Conservation (phyloP, 2,113 vertebrate species). For the Nycticebus coucang region DNA sequence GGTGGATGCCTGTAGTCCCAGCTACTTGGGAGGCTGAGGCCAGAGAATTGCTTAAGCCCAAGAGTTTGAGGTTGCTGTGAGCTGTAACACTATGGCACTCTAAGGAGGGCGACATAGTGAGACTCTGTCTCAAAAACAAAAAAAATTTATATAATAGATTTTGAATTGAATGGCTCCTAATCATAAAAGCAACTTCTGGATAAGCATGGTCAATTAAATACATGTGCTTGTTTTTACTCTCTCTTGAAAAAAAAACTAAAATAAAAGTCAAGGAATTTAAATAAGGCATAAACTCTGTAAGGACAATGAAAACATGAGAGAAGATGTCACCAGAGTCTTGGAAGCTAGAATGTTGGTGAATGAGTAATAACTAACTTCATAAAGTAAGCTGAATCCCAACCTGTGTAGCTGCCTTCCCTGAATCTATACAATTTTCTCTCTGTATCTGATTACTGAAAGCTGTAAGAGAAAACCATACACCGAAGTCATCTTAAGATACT, state of each 20-base stretch:
- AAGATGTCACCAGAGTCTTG: background rate
- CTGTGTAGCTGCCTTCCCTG: background rate
- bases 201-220: background rate
- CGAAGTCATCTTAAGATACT: background rate
- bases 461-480: background rate
- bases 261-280: background rate
- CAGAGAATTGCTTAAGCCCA: no score
- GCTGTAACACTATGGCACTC: no score
- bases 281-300: background rate
- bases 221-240: background rate
- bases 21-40: no score
- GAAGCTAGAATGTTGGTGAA: background rate
- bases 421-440: background rate
- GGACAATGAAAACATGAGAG: background rate
- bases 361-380: background rate
- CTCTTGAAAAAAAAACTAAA: conserved; percentile 32
- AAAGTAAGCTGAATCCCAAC: background rate
- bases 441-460: background rate
- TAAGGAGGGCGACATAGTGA: no score
- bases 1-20: no score
- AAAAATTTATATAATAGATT: background rate
- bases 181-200: conserved; percentile 43
- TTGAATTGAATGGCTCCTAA: conserved; percentile 37
- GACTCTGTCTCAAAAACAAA: no score
- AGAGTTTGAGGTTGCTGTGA: no score